These are phyloP conservation scores for Aricia agestis DNA, from an alignment of 1,140 invertebrate species.

Conservation along the genomic window DNA sequence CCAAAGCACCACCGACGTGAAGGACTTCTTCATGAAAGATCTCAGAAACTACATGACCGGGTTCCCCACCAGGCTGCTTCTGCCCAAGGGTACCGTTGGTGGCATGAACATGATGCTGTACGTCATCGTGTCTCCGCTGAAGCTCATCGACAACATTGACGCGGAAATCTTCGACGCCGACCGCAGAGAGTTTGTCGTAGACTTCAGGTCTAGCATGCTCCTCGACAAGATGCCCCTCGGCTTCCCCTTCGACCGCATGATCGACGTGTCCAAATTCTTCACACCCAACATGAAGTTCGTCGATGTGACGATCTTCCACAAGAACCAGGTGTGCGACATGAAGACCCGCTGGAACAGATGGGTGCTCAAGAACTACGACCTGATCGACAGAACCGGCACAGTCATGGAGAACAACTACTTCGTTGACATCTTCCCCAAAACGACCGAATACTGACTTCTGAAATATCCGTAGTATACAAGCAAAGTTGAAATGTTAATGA, in stretches of 20 bases:
- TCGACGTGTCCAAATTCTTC: conserved; percentile 70
- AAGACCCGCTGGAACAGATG: conserved; percentile 44
- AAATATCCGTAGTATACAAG: no score
- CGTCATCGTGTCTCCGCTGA: conserved; percentile 64
- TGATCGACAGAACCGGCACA: background rate
- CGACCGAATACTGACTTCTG: background rate
- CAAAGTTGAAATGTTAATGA: background rate
- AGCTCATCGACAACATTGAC: conserved; percentile 48
- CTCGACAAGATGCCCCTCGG: conserved; percentile 79
- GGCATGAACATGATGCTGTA: conserved; percentile 79
- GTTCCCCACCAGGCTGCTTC: conserved; percentile 78
- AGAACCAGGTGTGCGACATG: conserved; percentile 50
- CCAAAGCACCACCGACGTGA: conserved; percentile 45
- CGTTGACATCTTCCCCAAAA: background rate
- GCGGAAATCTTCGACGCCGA: conserved; percentile 39
- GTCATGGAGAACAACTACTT: conserved; percentile 1
- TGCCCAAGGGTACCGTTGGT: conserved; percentile 78
- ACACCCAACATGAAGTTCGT: conserved; percentile 77
- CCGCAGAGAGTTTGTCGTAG: conserved; percentile 41
- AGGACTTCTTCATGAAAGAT: conserved; percentile 42
- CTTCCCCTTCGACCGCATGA: conserved; percentile 81
- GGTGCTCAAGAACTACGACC: conserved; percentile 42
- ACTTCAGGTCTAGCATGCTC: conserved; percentile 54
- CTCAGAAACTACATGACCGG: conserved; percentile 32
- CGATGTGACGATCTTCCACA: conserved; percentile 78